Evolutionary conservation across 2,888 invertebrate genomes (phyloP).

Genomic region (Protophormia terraenovae): DNA sequence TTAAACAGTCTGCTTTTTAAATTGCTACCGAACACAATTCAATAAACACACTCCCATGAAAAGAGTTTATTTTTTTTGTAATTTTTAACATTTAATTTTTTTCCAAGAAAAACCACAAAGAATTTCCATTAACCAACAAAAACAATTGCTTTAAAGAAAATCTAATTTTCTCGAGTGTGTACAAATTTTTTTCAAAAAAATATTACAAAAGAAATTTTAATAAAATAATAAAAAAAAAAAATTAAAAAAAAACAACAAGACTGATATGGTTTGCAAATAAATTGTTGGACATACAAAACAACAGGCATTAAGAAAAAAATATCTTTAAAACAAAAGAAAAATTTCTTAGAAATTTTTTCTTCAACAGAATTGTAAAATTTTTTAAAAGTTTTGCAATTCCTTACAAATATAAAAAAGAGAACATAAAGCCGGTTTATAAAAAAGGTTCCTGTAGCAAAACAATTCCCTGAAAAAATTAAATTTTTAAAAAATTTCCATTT

Average conservation of each 20-base stretch:
- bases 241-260: constrained; percentile 56
- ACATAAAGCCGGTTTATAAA: not conserved
- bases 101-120: constrained; percentile 19
- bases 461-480: constrained; percentile 30
- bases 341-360: constrained; percentile 55
- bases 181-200: constrained; percentile 66
- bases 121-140: constrained; percentile 13
- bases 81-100: not conserved
- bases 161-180: constrained; percentile 63
- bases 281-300: no score
- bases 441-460: constrained; percentile 64
- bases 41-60: constrained; percentile 17
- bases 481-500: not conserved
- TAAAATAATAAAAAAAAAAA: constrained; percentile 7
- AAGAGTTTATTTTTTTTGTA: constrained; percentile 19
- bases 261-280: constrained; percentile 62
- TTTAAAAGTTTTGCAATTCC: constrained; percentile 58
- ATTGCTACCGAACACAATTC: constrained; percentile 57
- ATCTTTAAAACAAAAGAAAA: constrained; percentile 9
- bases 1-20: constrained; percentile 64
- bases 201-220: constrained; percentile 39
- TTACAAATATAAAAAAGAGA: constrained; percentile 4
- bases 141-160: constrained; percentile 51
- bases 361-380: constrained; percentile 61
- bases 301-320: not conserved